phyloP scores from a whole-genome alignment of 2,797 vertebrate species.

The Pangasius krempfi region DNA sequence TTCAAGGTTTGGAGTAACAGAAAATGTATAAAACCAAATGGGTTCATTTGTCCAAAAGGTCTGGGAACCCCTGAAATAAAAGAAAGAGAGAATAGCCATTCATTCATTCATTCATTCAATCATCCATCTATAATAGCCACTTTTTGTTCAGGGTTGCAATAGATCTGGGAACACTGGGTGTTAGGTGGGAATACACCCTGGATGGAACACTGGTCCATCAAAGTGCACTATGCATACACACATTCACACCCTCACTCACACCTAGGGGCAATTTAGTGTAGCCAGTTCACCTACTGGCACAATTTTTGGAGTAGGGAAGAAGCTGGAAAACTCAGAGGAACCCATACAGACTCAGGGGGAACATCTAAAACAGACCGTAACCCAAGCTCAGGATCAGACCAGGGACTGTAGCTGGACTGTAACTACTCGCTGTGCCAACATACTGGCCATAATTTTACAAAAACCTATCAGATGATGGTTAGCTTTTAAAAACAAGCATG shows the following conservation, averaged over 20 bases:
- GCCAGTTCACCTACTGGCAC: neutral
- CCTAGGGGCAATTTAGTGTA: neutral
- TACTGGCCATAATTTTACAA: neutral
- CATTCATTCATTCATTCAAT: neutral
- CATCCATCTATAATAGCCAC: neutral
- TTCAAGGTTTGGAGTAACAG: neutral
- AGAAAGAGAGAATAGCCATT: neutral
- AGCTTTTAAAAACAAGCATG: neutral
- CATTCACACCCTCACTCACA: neutral
- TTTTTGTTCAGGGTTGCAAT: neutral
- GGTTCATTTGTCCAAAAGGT: neutral
- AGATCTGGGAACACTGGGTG: neutral
- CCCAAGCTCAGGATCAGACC: neutral
- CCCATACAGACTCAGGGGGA: neutral
- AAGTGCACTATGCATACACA: neutral
- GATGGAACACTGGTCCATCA: neutral
- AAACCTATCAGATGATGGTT: neutral
- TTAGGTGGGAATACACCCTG: neutral
- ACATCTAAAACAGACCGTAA: neutral
- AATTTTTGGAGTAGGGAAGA: neutral
- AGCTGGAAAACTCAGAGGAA: neutral
- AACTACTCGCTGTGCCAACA: neutral
- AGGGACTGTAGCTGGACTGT: neutral
- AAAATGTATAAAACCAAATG: neutral
- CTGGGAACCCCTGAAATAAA: neutral